Evolutionary conservation across 2,797 vertebrate species (phyloP), one percentile per base, ranked within the genome.

Genomic region (Syngnathus acus): DNA sequence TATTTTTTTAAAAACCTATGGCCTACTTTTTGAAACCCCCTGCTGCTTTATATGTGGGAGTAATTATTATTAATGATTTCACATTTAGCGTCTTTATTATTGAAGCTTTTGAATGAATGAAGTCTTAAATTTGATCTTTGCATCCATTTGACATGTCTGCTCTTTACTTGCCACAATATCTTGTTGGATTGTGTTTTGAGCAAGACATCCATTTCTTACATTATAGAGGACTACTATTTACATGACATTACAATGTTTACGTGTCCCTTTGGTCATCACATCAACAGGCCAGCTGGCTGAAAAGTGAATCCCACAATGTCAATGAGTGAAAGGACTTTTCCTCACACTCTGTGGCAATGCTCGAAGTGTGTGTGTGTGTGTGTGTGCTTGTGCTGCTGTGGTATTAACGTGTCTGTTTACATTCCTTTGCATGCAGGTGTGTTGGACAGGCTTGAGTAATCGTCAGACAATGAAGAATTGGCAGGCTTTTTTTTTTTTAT

Each of bases 321-420:
- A 75, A 67, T 57, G 74, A 77, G 70, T 81, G 74, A 73, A 72
- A 72, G 60, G 53, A 38, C 77, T 48, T 57, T 60, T 62, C 79
- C 79, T 83, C 80, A 86, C 32, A 82, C 83, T 82, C 83, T 83
- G 73, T 81, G 81, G 89, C 87, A 90, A 82, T 64, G 23, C 70
- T 47, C 59, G 32, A 62, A 62, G 32, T 32, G 42, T 48, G 53
- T 53, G 13, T 50, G 47, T 48, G 65, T 69, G 61, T 67, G 43
- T 66, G 48, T 54, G 39, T 62, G 32, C 23, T 39, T 39, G 7
- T 59, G 5, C 65, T 42, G 45, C 37, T 40, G 45, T 6, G 54
- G 57, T 65, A 54, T 42, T 3, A 38, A 10, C 14, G 53, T 70
- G 68, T 42, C 55, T 16, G 62, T 72, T 70, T 68, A 61, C 66